Evolutionary conservation across 2,113 vertebrate genomes (phyloP).

Genomic region (Sula dactylatra): DNA sequence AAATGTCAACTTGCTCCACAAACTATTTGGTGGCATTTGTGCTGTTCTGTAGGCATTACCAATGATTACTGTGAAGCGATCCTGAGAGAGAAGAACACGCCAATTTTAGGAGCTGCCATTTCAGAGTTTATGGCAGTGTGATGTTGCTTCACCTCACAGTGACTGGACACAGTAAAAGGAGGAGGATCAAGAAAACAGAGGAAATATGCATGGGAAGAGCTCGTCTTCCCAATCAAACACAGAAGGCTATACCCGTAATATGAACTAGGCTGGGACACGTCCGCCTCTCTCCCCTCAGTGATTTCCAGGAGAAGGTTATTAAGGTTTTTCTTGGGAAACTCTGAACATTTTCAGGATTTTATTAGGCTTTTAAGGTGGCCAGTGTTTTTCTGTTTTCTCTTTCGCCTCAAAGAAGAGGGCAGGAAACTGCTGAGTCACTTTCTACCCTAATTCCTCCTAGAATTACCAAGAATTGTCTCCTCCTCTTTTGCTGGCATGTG

Average conservation of each 20-base stretch:
- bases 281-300: neutral
- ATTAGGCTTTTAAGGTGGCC: neutral
- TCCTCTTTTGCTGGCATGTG: neutral
- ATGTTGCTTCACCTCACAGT: neutral
- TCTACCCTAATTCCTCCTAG: neutral
- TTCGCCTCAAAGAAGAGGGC: neutral
- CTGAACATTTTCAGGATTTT: neutral
- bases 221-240: neutral
- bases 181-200: neutral
- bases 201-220: neutral
- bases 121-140: neutral
- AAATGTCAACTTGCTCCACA: neutral
- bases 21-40: neutral
- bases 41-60: neutral
- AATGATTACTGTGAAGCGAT: neutral
- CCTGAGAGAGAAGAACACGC: neutral
- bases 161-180: neutral
- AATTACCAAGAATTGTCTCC: neutral
- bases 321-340: neutral
- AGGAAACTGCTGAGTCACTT: neutral
- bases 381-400: neutral
- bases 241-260: rapidly evolving
- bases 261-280: neutral
- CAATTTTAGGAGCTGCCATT: neutral
- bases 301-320: neutral